Conservation (phyloP, 2,113 vertebrate species). For the Mungos mungo region DNA sequence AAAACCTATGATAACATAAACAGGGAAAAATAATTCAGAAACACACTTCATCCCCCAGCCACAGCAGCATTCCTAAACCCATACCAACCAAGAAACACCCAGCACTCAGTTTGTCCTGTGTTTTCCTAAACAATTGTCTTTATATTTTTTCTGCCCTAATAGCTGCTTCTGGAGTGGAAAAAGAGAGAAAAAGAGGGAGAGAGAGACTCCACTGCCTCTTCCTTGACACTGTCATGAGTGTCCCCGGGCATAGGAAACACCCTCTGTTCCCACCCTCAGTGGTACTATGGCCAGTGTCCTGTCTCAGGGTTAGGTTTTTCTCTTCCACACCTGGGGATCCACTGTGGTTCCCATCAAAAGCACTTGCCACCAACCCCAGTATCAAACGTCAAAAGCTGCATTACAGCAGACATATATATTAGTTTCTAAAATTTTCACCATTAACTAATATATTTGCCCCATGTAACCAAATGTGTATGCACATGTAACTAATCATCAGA, state of each 20-base stretch:
- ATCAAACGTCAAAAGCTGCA: not conserved
- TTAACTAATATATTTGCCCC: not conserved
- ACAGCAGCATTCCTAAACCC: fast-evolving
- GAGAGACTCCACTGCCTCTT: not conserved
- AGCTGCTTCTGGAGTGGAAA: not conserved
- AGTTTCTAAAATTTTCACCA: not conserved
- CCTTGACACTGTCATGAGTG: not conserved
- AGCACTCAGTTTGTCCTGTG: not conserved
- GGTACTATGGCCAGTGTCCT: not conserved
- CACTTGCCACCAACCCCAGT: not conserved
- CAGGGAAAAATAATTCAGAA: not conserved
- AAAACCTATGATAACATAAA: not conserved
- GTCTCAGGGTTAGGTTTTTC: not conserved
- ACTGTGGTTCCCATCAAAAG: not conserved
- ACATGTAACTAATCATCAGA: not conserved
- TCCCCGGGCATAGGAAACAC: not conserved
- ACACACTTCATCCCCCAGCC: not conserved
- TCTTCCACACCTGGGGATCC: not conserved
- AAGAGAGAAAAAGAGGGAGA: not conserved
- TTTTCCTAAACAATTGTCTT: not conserved
- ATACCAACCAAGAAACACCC: not conserved
- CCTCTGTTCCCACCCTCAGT: not conserved
- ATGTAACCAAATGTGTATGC: not conserved
- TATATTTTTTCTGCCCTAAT: not conserved
- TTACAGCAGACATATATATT: not conserved